phyloP scores from a whole-genome alignment of 2,888 invertebrate species.

The Aquatica leii region DNA sequence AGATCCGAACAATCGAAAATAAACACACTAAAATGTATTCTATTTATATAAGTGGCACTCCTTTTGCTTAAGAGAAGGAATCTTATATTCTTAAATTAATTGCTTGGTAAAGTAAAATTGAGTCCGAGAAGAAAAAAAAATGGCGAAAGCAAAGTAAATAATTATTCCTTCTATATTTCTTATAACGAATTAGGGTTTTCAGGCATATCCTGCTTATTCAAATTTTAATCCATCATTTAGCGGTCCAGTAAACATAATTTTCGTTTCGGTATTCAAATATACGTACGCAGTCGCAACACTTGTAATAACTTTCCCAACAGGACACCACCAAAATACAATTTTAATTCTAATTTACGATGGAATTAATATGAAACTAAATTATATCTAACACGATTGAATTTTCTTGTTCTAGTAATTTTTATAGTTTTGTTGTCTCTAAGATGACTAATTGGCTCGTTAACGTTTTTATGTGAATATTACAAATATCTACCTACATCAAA shows the following conservation, averaged over 20 bases:
- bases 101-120: conserved; percentile 17
- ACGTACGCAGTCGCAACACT: conserved; percentile 5
- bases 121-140: conserved; percentile 12
- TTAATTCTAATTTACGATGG: not conserved
- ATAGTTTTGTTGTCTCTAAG: too few species aligned
- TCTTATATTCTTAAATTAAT: conserved; percentile 26
- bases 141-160: conserved; percentile 12
- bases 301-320: not conserved
- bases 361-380: too few species aligned
- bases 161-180: conserved; percentile 23
- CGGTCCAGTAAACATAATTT: conserved; percentile 26
- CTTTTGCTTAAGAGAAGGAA: conserved; percentile 13
- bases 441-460: too few species aligned
- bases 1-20: conserved; percentile 28
- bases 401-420: too few species aligned
- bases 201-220: conserved; percentile 25
- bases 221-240: conserved; percentile 34
- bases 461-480: too few species aligned
- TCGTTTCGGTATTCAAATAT: conserved; percentile 20
- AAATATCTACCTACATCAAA: too few species aligned
- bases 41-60: conserved; percentile 17
- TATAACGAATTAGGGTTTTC: conserved; percentile 24
- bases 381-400: too few species aligned
- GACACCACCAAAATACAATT: conserved; percentile 2
- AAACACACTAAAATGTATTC: conserved; percentile 24